Percentiles rank a stretch among this genome's conserved stretches.
Evolutionary conservation across 2,888 invertebrate species (phyloP).

Genomic region (Atethmia centrago): DNA sequence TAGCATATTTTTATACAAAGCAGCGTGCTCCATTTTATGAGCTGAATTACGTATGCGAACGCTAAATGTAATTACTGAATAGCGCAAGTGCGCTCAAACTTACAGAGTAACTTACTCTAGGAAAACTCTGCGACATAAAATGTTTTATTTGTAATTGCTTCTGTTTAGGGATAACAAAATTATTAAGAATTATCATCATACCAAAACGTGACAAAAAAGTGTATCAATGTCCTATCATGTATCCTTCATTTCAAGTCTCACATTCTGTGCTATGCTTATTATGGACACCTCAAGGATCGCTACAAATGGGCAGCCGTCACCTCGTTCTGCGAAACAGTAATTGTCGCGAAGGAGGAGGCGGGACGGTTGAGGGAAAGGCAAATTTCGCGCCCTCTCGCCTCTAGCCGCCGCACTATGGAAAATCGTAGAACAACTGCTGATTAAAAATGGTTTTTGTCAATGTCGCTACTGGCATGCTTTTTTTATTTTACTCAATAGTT

Average conservation of each 20-base stretch:
- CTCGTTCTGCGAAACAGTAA: too few species aligned
- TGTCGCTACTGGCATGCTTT: too few species aligned
- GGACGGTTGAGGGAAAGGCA: too few species aligned
- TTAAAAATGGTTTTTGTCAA: too few species aligned
- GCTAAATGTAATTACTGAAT: constrained; percentile 50
- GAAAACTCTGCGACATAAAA: constrained; percentile 35
- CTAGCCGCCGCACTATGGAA: too few species aligned
- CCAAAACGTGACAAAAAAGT: neutral
- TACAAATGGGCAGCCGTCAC: too few species aligned
- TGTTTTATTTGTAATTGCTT: constrained; percentile 19
- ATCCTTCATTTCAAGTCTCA: neutral
- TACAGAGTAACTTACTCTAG: constrained; percentile 21
- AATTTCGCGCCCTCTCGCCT: too few species aligned
- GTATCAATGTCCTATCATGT: neutral
- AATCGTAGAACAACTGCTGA: too few species aligned
- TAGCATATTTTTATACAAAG: constrained; percentile 49
- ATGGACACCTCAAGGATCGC: too few species aligned
- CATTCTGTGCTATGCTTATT: neutral
- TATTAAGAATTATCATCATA: neutral
- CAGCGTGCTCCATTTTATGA: constrained; percentile 41
- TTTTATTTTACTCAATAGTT: too few species aligned
- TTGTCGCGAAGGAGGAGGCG: too few species aligned
- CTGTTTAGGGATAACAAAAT: neutral
- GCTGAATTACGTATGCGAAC: constrained; percentile 33
- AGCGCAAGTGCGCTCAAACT: constrained; percentile 37